phyloP scores from a whole-genome alignment of 35 echinoderm and acorn worm genomes.

The Amphiura filiformis region DNA sequence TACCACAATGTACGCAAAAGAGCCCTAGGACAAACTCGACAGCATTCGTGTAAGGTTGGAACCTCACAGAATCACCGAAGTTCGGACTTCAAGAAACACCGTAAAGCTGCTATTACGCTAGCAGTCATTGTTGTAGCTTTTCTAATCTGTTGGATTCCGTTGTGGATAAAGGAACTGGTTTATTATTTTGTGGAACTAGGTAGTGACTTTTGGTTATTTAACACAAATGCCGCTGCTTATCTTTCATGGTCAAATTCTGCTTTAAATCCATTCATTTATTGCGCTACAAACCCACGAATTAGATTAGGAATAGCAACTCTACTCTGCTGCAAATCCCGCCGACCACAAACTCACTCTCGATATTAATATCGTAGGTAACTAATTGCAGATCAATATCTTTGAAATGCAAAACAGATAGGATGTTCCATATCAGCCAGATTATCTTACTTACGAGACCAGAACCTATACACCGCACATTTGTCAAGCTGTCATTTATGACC shows the following conservation, averaged over 20 bases:
- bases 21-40: neutral
- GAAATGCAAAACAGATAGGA: too few species aligned
- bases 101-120: conserved; percentile 26
- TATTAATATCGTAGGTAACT: too few species aligned
- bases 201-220: neutral
- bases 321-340: neutral
- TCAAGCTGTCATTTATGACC: too few species aligned
- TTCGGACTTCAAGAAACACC: conserved; percentile 27
- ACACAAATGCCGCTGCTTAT: conserved; percentile 4
- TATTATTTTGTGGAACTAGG: neutral
- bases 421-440: too few species aligned
- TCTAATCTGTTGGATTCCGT: conserved; percentile 41
- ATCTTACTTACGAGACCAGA: too few species aligned
- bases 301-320: neutral
- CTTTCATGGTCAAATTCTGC: conserved; percentile 40
- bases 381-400: too few species aligned
- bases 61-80: neutral
- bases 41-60: neutral
- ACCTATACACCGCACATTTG: too few species aligned
- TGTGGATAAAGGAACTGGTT: conserved; percentile 19
- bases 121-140: conserved; percentile 34
- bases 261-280: conserved; percentile 37
- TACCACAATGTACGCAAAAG: conserved; percentile 38
- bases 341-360: too few species aligned
- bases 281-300: conserved; percentile 21